Conservation (phyloP, 1,140 invertebrate species). For the Metopolophium dirhodum region DNA sequence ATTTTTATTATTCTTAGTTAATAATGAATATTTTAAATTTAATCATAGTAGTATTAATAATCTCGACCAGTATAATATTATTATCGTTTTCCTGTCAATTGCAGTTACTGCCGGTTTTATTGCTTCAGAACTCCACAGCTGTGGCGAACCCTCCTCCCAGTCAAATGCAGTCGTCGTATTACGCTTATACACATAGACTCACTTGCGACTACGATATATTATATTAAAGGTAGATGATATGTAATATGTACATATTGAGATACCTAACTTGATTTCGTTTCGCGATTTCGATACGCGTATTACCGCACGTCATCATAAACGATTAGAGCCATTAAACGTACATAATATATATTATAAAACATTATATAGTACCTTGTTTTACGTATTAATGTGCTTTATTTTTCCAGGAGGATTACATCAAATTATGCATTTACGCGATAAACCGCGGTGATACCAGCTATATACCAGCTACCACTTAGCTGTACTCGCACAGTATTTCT, state of each 20-base stretch:
- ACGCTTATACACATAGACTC: not conserved
- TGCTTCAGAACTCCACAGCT: not conserved
- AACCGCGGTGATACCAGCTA: not conserved
- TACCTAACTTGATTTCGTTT: slow-evolving; percentile 11
- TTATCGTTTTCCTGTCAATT: not conserved
- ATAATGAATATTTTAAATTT: not conserved
- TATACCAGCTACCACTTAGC: not conserved
- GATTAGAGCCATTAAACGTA: slow-evolving; percentile 17
- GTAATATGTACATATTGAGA: too few relatives aligned
- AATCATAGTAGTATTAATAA: not conserved
- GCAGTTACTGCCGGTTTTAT: not conserved
- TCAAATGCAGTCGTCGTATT: not conserved
- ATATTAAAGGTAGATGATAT: not conserved
- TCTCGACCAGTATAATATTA: not conserved
- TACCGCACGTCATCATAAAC: slow-evolving; percentile 5
- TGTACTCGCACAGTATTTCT: not conserved
- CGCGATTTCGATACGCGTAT: not conserved
- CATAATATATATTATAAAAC: not conserved
- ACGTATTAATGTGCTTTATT: slow-evolving; percentile 7
- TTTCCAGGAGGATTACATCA: not conserved
- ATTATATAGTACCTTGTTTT: not conserved
- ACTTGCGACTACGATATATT: not conserved
- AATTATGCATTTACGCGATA: not conserved
- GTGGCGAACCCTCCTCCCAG: not conserved
- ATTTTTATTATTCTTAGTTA: too few relatives aligned